Evolutionary conservation across 1,140 invertebrate genomes (phyloP).

Genomic region (Sarcophaga peregrina): DNA sequence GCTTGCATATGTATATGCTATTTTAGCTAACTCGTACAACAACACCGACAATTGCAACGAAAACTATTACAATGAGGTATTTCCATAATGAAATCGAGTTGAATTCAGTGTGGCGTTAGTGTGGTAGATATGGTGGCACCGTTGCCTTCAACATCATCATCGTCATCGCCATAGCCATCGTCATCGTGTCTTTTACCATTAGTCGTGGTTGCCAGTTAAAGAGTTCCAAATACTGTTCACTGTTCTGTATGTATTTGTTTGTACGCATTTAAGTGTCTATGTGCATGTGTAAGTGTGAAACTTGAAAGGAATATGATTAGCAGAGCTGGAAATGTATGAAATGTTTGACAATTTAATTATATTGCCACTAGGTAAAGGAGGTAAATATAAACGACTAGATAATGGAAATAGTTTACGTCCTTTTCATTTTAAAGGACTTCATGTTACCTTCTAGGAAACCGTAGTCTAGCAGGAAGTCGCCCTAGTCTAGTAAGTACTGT

Average conservation of each 20-base stretch:
- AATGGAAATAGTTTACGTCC: too few species aligned
- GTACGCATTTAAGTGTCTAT: background rate
- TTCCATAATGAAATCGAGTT: conserved; percentile 11
- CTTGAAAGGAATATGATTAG: background rate
- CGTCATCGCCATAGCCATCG: background rate
- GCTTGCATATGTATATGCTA: too few species aligned
- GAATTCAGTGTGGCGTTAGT: background rate
- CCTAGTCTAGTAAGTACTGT: too few species aligned
- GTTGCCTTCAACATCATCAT: background rate
- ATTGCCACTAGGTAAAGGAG: too few species aligned
- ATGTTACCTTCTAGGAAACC: too few species aligned
- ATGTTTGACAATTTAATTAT: background rate
- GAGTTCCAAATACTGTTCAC: background rate
- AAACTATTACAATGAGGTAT: conserved; percentile 4
- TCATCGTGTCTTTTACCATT: background rate
- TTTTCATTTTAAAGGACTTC: too few species aligned
- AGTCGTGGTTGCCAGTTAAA: background rate
- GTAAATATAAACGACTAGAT: too few species aligned
- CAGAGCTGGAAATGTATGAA: background rate
- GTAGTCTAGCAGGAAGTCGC: too few species aligned
- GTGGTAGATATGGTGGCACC: background rate
- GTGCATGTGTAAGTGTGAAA: too few species aligned
- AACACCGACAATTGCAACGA: too few species aligned
- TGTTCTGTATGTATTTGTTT: background rate
- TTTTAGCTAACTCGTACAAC: too few species aligned